Base-by-base conservation (phyloP, 2,797 vertebrate genomes). In the Graptemys geographica region DNA sequence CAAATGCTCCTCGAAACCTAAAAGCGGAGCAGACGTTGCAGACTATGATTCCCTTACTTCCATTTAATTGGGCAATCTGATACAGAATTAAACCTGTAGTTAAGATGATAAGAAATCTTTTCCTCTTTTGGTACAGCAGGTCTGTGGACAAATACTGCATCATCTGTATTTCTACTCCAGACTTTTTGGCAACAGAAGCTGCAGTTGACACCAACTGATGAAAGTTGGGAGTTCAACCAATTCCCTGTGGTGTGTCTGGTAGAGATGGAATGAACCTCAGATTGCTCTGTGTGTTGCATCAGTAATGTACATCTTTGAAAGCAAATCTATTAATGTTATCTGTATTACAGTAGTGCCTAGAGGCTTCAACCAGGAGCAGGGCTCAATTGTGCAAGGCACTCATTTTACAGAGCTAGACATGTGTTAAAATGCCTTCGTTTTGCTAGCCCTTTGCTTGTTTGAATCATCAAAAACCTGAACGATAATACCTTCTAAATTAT, bases 1-100 rank as follows among this genome's bases (percentile, higher is more conserved):
- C 31, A 62, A 33, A 33, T 37, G 18, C 19, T 15, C 37, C n/a
- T 72, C 9, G 3, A 72, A 21, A 91, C 91, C 83, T 87, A 3
- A 94, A 84, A 92, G 57, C 87, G 89, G 90, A 95, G 82, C 86
- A 96, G 85, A 78, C 78, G 55, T 95, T 94, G 72, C 92, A 88
- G 89, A 90, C 90, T 69, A 49, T 79, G 72, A 74, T 79, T 81
- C 86, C 69, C 86, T 94, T 52, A 57, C 28, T 89, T 84, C 72
- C 84, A 28, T 90, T 86, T 93, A 84, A 82, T 92, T 95, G 92
- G 88, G 84, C 86, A 87, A 0, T 96, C 86, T 89, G 86, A 93
- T 53, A 79, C 56, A 90, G 80, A 90, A 93, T 93, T 74, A 96
- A 92, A 88, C 89, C 78, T 87, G 47, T 27, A 19, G 44, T 92